Evolutionary conservation across 1,140 invertebrate species (phyloP).

Genomic region (Melitaea cinxia): DNA sequence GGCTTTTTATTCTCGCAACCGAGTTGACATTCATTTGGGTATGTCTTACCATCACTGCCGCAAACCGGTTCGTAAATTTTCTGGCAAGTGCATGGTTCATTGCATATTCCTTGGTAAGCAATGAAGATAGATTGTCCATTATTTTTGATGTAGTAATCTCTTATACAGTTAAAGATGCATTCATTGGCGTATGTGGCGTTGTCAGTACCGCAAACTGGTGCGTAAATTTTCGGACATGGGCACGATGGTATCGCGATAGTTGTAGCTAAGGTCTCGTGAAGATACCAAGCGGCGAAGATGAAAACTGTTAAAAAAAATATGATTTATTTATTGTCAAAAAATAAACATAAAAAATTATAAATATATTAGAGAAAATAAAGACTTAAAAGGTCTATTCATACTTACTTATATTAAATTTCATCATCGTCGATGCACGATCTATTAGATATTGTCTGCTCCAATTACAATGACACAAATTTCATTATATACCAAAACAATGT

Average conservation of each 20-base stretch:
- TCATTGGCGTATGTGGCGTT: slow-evolving; percentile 43
- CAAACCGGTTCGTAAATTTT: slow-evolving; percentile 34
- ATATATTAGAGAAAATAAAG: too few species aligned
- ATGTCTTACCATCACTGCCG: slow-evolving; percentile 37
- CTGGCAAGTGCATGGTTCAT: slow-evolving; percentile 10
- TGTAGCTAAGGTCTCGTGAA: not conserved
- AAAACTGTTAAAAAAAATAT: slow-evolving; percentile 16
- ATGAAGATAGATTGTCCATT: slow-evolving; percentile 20
- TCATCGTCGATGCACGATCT: not conserved
- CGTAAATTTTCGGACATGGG: slow-evolving; percentile 20
- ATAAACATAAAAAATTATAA: too few species aligned
- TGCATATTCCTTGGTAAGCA: slow-evolving; percentile 75
- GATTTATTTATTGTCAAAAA: not conserved
- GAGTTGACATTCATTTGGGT: slow-evolving; percentile 37
- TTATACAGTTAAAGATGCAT: slow-evolving; percentile 39
- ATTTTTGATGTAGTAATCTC: slow-evolving; percentile 25
- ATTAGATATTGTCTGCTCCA: not conserved
- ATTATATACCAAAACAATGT: slow-evolving; percentile 22
- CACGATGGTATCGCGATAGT: slow-evolving; percentile 1
- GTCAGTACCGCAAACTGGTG: slow-evolving; percentile 42
- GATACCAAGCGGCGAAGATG: not conserved
- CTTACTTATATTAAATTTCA: too few species aligned
- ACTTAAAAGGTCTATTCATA: too few species aligned
- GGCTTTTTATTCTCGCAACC: slow-evolving; percentile 35
- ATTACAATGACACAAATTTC: not conserved